Evolutionary conservation across 2,797 vertebrate species (phyloP), one percentile per base, ranked within the genome.

Genomic region (Cynopterus sphinx): DNA sequence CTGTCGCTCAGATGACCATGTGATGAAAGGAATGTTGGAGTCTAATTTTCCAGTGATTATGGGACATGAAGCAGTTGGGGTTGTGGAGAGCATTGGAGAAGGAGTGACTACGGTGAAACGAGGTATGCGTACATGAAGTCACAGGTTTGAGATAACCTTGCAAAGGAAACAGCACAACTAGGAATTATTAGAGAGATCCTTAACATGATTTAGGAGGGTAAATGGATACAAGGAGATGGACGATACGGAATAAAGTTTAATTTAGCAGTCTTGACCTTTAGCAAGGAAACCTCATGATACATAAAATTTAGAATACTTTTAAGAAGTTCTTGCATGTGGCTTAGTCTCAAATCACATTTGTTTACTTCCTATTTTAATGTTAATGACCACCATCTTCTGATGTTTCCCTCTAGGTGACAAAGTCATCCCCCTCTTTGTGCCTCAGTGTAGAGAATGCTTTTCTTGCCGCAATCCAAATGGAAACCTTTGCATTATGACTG

Each of bases 1-100:
- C 98, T 99, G 99, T 96, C 99, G 99, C 65, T 99, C 99, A 3
- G 99, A 99, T 77, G 98, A 99, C 65, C 99, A 99, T 71, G 99
- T 98, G 24, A 10, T 99, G 94, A 98, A 98, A 53, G 99, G 99
- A 51, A 96, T 65, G 9, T 93, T 99, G 95, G 98, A 57, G 97
- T 98, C n/a, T 83, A 96, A 98, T 36, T 99, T 99, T 96, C 99
- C 99, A 0, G 98, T 99, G 87, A 99, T 99, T 96, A 75, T 99
- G 97, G 99, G 99, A 17, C 99, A 99, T 2, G 99, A 99, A 97
- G 99, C 99, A 0, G 98, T 98, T 7, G 99, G 99, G 9, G 96
- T 98, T 3, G 99, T 99, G 31, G 99, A 99, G 98, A 99, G 99
- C 17, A 98, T 99, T 17, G 99, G 99, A 15, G 98, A 99, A 88